A percentile compares a stretch with the other conserved stretches of the same genome.
Evolutionary conservation across 1,140 invertebrate species (phyloP).

Genomic region (Amyelois transitella): DNA sequence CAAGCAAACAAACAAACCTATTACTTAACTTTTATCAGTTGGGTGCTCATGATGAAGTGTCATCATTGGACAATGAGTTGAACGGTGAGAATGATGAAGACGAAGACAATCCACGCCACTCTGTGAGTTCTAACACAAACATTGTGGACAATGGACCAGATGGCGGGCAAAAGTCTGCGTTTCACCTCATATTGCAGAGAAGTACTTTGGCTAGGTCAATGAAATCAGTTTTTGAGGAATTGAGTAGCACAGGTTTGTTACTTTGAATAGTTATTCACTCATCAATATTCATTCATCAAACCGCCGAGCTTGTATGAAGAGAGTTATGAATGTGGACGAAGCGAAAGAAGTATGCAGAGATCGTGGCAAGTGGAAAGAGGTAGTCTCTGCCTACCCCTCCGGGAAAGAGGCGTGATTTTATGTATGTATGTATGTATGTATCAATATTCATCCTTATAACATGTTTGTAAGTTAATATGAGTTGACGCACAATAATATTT

Average conservation of each 20-base stretch:
- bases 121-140: conserved; percentile 46
- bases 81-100: conserved; percentile 74
- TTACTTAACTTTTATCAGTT: conserved; percentile 53
- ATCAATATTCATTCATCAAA: too few species aligned
- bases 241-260: conserved; percentile 81
- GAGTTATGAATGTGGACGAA: too few species aligned
- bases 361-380: too few species aligned
- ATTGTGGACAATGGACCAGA: conserved; percentile 38
- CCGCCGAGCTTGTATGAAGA: too few species aligned
- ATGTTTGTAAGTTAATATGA: too few species aligned
- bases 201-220: conserved; percentile 89
- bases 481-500: too few species aligned
- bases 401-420: too few species aligned
- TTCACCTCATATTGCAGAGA: conserved; percentile 84
- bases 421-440: too few species aligned
- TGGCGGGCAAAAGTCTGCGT: conserved; percentile 60
- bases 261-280: too few species aligned
- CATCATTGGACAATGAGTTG: conserved; percentile 61
- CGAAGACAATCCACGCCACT: conserved; percentile 48
- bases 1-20: neutral
- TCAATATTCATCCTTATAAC: too few species aligned
- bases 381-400: too few species aligned
- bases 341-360: too few species aligned
- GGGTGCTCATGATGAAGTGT: conserved; percentile 78
- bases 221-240: conserved; percentile 89